A percentile compares a stretch with the other conserved stretches of the same genome.
Evolutionary conservation across 1,140 invertebrate species (phyloP).

Genomic region (Anoplolepis gracilipes): DNA sequence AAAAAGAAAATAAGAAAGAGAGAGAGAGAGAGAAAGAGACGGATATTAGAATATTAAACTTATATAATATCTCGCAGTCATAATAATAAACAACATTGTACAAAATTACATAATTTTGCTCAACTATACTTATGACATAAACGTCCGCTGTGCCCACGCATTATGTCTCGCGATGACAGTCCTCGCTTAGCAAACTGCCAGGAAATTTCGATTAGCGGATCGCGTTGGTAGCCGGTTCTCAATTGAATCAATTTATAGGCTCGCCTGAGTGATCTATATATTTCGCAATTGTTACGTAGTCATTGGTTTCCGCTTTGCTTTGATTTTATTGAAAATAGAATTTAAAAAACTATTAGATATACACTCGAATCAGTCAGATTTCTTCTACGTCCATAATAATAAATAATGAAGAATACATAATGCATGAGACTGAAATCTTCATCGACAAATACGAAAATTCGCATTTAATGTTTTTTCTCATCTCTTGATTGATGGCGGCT

Average conservation of each 20-base stretch:
- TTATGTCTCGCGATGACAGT: slow-evolving; percentile 32
- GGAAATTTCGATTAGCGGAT: slow-evolving; percentile 63
- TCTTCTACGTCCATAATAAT: neutral
- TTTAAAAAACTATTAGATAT: slow-evolving; percentile 15
- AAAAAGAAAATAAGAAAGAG: no score
- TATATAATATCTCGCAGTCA: slow-evolving; percentile 12
- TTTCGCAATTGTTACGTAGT: neutral
- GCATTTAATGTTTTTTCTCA: slow-evolving; percentile 30
- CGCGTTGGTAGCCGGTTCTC: slow-evolving; percentile 26
- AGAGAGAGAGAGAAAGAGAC: no score
- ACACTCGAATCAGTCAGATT: neutral
- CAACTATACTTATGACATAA: slow-evolving; percentile 25
- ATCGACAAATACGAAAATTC: slow-evolving; percentile 7
- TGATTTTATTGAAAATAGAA: slow-evolving; percentile 3
- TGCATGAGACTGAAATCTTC: slow-evolving; percentile 14
- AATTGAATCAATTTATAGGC: slow-evolving; percentile 49
- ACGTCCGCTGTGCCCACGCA: slow-evolving; percentile 41
- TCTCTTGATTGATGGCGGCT: slow-evolving; percentile 31
- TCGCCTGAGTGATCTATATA: slow-evolving; percentile 17
- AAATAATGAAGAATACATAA: slow-evolving; percentile 11
- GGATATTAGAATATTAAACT: neutral
- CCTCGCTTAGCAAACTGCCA: slow-evolving; percentile 25
- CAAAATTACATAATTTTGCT: slow-evolving; percentile 51
- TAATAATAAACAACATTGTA: slow-evolving; percentile 10
- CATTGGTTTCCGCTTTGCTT: neutral